Percentiles rank a stretch among this genome's conserved stretches.
Evolutionary conservation across 2,888 invertebrate genomes (phyloP).

Genomic region (Peribatodes rhomboidaria): DNA sequence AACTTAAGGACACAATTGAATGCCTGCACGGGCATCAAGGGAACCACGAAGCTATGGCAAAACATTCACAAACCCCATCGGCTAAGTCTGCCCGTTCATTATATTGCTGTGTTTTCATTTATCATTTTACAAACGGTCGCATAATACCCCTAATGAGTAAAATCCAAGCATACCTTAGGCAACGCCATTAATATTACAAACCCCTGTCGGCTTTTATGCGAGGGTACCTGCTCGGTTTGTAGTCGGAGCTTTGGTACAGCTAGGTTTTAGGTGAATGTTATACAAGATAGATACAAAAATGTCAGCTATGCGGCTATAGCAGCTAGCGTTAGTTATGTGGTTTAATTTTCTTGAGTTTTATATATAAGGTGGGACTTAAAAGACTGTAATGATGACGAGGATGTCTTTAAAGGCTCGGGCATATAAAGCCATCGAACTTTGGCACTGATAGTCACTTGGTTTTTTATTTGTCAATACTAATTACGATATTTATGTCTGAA

Average conservation of each 20-base stretch:
- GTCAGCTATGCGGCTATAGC: too few species aligned
- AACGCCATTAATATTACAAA: constrained; percentile 81
- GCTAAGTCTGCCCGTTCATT: constrained; percentile 68
- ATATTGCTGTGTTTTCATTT: constrained; percentile 75
- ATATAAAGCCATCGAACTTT: too few species aligned
- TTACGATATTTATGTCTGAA: too few species aligned
- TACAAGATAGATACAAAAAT: not conserved
- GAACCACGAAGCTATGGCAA: constrained; percentile 66
- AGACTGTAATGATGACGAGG: too few species aligned
- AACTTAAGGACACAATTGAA: constrained; percentile 32
- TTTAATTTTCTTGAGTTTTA: too few species aligned
- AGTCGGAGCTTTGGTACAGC: constrained; percentile 29
- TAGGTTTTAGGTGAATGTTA: constrained; percentile 29
- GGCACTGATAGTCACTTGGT: too few species aligned
- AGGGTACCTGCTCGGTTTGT: constrained; percentile 39
- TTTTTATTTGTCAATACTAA: too few species aligned
- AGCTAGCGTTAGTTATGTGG: too few species aligned
- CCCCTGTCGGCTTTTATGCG: constrained; percentile 60
- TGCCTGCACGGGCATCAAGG: constrained; percentile 46
- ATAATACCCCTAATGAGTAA: constrained; percentile 85
- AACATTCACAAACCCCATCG: constrained; percentile 72
- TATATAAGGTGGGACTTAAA: too few species aligned
- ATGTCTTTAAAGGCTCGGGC: too few species aligned
- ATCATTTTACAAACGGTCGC: constrained; percentile 81
- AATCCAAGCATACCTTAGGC: constrained; percentile 83